Evolutionary conservation across 2,888 invertebrate genomes (phyloP).

Genomic region (Drosophila nr. perissopoda): DNA sequence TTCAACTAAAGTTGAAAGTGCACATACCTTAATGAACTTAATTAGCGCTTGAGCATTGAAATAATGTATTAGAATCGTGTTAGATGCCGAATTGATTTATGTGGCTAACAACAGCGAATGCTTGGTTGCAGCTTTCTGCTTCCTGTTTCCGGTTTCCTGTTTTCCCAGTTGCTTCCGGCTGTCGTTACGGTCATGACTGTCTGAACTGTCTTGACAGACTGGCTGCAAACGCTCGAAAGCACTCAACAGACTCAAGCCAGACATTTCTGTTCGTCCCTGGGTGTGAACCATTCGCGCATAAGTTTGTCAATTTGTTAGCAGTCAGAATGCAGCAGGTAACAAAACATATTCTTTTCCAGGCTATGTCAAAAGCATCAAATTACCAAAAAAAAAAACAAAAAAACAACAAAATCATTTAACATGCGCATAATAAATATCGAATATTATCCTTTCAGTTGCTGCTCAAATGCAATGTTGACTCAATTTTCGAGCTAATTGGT

Average conservation of each 20-base stretch:
- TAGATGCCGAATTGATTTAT: constrained; percentile 41
- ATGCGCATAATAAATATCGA: constrained; percentile 8
- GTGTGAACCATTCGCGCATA: background rate
- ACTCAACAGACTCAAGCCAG: constrained; percentile 10
- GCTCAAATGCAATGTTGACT: background rate
- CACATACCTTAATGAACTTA: constrained; percentile 40
- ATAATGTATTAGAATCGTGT: background rate
- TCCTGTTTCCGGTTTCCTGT: constrained; percentile 5
- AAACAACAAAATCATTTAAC: background rate
- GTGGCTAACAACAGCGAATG: constrained; percentile 1
- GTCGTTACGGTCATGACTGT: background rate
- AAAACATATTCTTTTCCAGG: background rate
- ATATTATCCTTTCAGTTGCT: background rate
- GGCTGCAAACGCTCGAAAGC: constrained; percentile 17
- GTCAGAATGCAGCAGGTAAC: constrained; percentile 1
- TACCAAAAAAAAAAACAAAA: background rate
- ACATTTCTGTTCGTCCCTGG: constrained; percentile 8
- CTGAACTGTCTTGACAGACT: background rate
- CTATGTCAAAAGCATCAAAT: background rate
- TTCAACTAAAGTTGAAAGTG: constrained; percentile 38
- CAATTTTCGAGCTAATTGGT: constrained; percentile 1
- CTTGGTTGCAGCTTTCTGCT: constrained; percentile 31
- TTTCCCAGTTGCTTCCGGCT: background rate
- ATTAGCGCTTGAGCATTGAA: constrained; percentile 25
- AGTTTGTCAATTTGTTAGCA: constrained; percentile 18